Base-by-base conservation (phyloP, 2,888 invertebrate species). In the Homarus gammarus region DNA sequence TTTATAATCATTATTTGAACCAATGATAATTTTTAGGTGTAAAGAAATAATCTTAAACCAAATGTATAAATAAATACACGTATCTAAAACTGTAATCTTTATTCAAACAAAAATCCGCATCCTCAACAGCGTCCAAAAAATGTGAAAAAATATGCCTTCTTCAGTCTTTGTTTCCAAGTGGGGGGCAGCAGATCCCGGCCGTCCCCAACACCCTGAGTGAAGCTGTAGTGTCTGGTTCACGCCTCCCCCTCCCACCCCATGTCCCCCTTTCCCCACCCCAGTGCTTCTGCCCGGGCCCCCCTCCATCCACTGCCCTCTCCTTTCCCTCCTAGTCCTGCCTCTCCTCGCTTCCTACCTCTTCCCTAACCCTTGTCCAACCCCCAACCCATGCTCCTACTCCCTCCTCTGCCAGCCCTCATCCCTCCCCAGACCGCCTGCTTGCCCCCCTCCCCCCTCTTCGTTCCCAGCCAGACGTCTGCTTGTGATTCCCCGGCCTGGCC, bases 91-190 rank as follows among this genome's bases (percentile, higher is more conserved):
- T n/a, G n/a, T n/a, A n/a, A n/a, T n/a, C n/a, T n/a, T n/a, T n/a
- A n/a, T n/a, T n/a, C n/a, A n/a, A n/a, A n/a, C n/a, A n/a, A n/a
- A n/a, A n/a, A n/a, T n/a, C n/a, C n/a, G n/a, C n/a, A n/a, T n/a
- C n/a, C n/a, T n/a, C n/a, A n/a, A n/a, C n/a, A n/a, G n/a, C n/a
- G n/a, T n/a, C n/a, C n/a, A n/a, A n/a, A n/a, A n/a, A n/a, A n/a
- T n/a, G n/a, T n/a, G n/a, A n/a, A n/a, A n/a, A n/a, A n/a, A n/a
- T n/a, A n/a, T n/a, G n/a, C n/a, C n/a, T n/a, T 22, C 22, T 56
- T 56, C 3, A 56, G 64, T 64, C 64, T 64, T 64, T 64, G 64
- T 64, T 64, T 27, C 27, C 64, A 64, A 64, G 64, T 64, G 64
- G 64, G n/a, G 44, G 27, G 27, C 6, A 22, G 56, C 49, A 49